Percentiles rank a stretch among this genome's conserved stretches.
phyloP scores from a whole-genome alignment of 1,140 invertebrate species.

The Radopholus similis region DNA sequence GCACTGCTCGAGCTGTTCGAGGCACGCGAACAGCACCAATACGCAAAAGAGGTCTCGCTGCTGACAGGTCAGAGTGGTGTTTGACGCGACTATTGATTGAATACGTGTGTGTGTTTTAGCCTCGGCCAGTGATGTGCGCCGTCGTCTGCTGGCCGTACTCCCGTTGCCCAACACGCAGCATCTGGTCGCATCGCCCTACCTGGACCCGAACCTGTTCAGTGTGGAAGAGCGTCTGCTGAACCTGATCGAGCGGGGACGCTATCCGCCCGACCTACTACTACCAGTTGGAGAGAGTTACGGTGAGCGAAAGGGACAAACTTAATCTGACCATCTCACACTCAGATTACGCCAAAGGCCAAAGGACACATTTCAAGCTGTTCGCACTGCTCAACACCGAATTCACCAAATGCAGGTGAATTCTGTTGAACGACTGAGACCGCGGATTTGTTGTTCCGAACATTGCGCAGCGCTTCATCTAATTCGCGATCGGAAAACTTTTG shows the following conservation, averaged over 20 bases:
- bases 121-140: slow-evolving; percentile 29
- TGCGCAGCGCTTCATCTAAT: slow-evolving; percentile 26
- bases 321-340: too few relatives aligned
- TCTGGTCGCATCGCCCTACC: slow-evolving; percentile 35
- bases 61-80: not conserved
- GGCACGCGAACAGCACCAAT: slow-evolving; percentile 26
- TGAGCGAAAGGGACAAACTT: too few relatives aligned
- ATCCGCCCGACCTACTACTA: slow-evolving; percentile 18
- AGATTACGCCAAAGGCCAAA: too few relatives aligned
- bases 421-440: not conserved
- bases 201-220: slow-evolving; percentile 39
- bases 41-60: not conserved
- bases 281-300: too few relatives aligned
- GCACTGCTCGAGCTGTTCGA: slow-evolving; percentile 37
- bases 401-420: slow-evolving; percentile 23
- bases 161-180: slow-evolving; percentile 15
- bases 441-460: slow-evolving; percentile 18
- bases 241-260: slow-evolving; percentile 23
- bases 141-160: slow-evolving; percentile 24
- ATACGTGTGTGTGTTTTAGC: slow-evolving; percentile 11
- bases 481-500: slow-evolving; percentile 7
- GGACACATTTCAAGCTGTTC: slow-evolving; percentile 27
- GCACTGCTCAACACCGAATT: slow-evolving; percentile 27
- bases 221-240: slow-evolving; percentile 22
- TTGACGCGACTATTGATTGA: too few relatives aligned